Conservation (phyloP, 2,888 invertebrate species). For the Prosapia bicincta region DNA sequence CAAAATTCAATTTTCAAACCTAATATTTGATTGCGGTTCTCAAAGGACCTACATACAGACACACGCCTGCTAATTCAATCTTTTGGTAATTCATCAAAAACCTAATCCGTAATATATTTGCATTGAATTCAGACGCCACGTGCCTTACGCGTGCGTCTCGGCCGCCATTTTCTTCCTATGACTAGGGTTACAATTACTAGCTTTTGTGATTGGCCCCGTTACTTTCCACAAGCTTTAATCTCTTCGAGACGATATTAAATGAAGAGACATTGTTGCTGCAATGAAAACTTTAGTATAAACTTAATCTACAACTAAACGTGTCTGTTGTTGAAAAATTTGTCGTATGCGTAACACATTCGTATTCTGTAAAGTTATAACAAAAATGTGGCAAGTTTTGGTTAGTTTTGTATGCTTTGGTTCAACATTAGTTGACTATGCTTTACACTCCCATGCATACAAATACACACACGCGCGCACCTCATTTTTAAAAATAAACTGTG, state of each 20-base stretch:
- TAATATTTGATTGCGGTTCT: neutral
- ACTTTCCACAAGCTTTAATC: neutral
- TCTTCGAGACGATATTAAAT: neutral
- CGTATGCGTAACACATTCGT: too few species aligned
- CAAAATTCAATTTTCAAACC: neutral
- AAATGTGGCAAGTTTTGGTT: too few species aligned
- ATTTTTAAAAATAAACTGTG: too few species aligned
- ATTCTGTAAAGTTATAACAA: too few species aligned
- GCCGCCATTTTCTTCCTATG: neutral
- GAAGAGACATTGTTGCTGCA: too few species aligned
- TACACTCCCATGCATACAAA: too few species aligned
- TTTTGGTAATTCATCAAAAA: slow-evolving; percentile 19
- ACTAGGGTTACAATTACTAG: neutral
- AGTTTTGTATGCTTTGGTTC: too few species aligned
- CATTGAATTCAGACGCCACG: slow-evolving; percentile 11
- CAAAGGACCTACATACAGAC: neutral
- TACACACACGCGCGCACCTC: too few species aligned
- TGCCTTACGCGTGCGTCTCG: neutral
- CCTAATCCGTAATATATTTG: slow-evolving; percentile 22
- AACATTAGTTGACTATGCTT: too few species aligned
- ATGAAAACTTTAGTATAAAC: too few species aligned
- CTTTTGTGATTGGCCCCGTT: neutral
- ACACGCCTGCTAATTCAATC: slow-evolving; percentile 13
- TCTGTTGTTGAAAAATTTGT: too few species aligned
- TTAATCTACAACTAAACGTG: too few species aligned